These are phyloP conservation scores for Spermophilus dauricus DNA, from an alignment of 2,113 vertebrate species.

Conservation along the genomic window DNA sequence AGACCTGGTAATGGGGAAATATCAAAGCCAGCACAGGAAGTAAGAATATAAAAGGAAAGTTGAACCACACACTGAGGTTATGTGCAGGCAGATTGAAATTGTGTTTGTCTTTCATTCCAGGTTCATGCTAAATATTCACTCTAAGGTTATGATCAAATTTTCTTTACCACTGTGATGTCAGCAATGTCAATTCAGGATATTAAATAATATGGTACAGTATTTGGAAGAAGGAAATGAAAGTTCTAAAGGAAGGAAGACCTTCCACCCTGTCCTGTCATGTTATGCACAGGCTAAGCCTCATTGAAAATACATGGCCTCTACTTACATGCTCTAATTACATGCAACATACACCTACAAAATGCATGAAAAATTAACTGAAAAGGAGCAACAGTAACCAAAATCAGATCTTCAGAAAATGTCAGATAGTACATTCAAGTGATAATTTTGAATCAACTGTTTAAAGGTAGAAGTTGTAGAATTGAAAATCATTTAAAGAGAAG, in stretches of 20 bases:
- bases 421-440: not conserved
- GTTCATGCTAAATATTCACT: not conserved
- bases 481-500: not conserved
- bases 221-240: not conserved
- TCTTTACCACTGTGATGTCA: not conserved
- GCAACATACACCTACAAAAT: not conserved
- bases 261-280: not conserved
- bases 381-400: not conserved
- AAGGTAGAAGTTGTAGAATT: not conserved
- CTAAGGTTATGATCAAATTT: not conserved
- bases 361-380: not conserved
- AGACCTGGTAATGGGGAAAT: not conserved
- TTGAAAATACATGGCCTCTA: not conserved
- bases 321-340: not conserved
- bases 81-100: not conserved
- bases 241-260: not conserved
- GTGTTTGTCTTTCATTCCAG: not conserved
- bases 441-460: not conserved
- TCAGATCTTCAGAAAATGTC: not conserved
- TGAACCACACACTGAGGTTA: not conserved
- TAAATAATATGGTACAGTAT: not conserved
- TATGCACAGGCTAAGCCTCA: not conserved
- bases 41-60: not conserved
- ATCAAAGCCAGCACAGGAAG: not conserved
- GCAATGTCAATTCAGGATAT: not conserved